Conservation (phyloP, 2,113 vertebrate genomes). For the Acanthisitta chloris region DNA sequence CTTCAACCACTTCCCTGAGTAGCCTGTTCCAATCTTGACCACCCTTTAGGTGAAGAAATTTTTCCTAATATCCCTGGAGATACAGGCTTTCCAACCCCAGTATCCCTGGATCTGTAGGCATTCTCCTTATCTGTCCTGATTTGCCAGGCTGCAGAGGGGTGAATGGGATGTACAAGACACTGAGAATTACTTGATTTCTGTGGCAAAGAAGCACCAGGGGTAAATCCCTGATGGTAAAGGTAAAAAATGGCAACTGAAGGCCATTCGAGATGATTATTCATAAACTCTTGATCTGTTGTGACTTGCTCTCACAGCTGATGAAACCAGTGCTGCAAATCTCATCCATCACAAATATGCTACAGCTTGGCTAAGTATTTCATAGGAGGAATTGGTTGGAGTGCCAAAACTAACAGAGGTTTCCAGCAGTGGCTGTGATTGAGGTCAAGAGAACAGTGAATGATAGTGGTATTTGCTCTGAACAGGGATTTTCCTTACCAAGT, state of each 20-base stretch:
- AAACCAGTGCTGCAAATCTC: background rate
- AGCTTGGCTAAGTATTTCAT: background rate
- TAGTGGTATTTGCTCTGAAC: conserved; percentile 1
- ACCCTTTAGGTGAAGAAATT: background rate
- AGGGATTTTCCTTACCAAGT: conserved; percentile 28
- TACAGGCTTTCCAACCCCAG: background rate
- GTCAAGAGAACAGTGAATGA: conserved; percentile 17
- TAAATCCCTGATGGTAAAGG: background rate
- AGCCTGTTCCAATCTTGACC: background rate
- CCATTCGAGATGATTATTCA: background rate
- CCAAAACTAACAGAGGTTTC: background rate
- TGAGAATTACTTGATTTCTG: background rate
- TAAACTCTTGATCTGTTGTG: background rate
- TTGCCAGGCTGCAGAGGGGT: background rate
- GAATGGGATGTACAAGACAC: background rate
- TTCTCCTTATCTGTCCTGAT: background rate
- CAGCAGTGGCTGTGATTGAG: background rate
- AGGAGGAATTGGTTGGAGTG: background rate
- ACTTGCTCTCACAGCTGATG: background rate
- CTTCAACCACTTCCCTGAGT: background rate
- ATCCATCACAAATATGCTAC: background rate
- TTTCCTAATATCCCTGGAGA: background rate
- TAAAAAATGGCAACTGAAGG: background rate
- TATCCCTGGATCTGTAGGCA: background rate
- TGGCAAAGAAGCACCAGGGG: background rate